Conservation (phyloP, 2,113 vertebrate genomes). For the Pipra filicauda region DNA sequence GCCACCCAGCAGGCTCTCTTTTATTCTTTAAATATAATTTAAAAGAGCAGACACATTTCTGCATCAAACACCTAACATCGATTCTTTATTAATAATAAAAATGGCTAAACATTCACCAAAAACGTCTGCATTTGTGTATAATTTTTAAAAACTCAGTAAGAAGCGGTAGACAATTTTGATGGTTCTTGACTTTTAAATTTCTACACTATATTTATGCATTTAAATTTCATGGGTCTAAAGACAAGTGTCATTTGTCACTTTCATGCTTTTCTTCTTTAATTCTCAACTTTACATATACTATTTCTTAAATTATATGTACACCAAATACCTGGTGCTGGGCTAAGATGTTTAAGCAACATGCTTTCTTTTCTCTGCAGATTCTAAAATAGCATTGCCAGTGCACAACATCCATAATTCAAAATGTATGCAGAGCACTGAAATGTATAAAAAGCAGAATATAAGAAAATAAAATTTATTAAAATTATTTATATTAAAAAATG, state of each 20-base stretch:
- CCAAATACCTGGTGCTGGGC: slow-evolving; percentile 88
- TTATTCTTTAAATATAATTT: slow-evolving; percentile 81
- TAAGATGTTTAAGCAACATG: slow-evolving; percentile 88
- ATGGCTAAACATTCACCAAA: slow-evolving; percentile 95
- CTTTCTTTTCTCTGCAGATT: slow-evolving; percentile 95
- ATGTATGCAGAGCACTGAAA: slow-evolving; percentile 99
- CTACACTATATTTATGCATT: slow-evolving; percentile 80
- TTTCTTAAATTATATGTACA: slow-evolving; percentile 87
- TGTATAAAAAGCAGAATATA: slow-evolving; percentile 99
- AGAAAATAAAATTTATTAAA: slow-evolving; percentile 99
- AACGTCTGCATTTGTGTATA: slow-evolving; percentile 91
- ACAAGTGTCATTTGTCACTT: slow-evolving; percentile 81
- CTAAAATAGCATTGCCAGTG: slow-evolving; percentile 96
- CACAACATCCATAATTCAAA: slow-evolving; percentile 95
- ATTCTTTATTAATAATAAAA: slow-evolving; percentile 91
- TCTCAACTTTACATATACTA: slow-evolving; percentile 89
- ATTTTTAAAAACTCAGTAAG: slow-evolving; percentile 87
- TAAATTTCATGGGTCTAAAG: slow-evolving; percentile 79
- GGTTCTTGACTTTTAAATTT: slow-evolving; percentile 80
- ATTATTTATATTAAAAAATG: slow-evolving; percentile 99
- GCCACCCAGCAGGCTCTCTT: slow-evolving; percentile 75
- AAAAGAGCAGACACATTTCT: slow-evolving; percentile 82
- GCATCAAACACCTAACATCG: slow-evolving; percentile 93
- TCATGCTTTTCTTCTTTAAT: slow-evolving; percentile 89
- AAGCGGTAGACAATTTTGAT: slow-evolving; percentile 83